These are phyloP conservation scores for Ganaspis sp. DNA, from an alignment of 1,140 invertebrate genomes.

Conservation along the genomic window DNA sequence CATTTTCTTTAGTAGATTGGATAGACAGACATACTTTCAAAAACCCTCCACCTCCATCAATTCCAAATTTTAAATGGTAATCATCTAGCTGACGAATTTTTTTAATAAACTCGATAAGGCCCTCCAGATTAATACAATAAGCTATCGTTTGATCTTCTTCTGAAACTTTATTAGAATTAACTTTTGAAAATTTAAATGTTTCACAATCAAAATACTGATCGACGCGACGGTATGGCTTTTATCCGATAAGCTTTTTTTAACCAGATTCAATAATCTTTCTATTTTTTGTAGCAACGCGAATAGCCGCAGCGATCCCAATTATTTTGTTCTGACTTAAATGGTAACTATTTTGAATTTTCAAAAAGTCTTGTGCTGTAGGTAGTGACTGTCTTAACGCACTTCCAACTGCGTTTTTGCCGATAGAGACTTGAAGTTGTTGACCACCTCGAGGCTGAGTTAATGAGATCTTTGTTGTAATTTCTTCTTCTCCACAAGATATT, in stretches of 20 bases:
- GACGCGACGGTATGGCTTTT: constrained; percentile 11
- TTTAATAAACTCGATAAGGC: neutral
- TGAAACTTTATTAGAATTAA: neutral
- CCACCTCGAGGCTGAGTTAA: neutral
- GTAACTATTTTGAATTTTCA: neutral
- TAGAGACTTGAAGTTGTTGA: neutral
- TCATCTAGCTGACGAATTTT: constrained; percentile 2
- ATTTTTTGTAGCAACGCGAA: no score
- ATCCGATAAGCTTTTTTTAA: constrained; percentile 20
- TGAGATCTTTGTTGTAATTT: neutral
- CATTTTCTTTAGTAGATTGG: no score
- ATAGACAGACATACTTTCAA: no score
- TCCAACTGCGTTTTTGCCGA: neutral
- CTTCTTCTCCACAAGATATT: neutral
- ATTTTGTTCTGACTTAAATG: neutral
- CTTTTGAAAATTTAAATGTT: constrained; percentile 3
- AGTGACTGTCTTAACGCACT: neutral
- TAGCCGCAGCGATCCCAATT: neutral
- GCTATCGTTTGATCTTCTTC: neutral
- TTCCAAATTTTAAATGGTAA: constrained; percentile 33
- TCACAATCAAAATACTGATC: constrained; percentile 32
- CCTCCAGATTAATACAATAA: neutral
- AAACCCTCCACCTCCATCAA: no score
- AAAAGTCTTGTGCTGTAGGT: neutral
- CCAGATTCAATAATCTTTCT: no score